Evolutionary conservation across 2,797 vertebrate species (phyloP).

Genomic region (Trachurus trachurus): DNA sequence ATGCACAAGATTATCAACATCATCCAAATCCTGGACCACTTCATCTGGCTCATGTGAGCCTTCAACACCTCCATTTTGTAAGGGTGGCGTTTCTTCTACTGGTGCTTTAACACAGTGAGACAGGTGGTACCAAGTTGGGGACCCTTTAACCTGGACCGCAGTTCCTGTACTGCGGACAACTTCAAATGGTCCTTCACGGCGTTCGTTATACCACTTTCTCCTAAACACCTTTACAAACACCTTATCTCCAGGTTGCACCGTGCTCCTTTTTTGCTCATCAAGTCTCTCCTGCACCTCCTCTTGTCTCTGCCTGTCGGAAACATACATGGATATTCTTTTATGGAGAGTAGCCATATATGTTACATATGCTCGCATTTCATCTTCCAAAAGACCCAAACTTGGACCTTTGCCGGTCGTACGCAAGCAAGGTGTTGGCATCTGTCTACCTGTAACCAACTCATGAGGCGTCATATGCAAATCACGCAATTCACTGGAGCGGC

Average conservation of each 20-base stretch:
- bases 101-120: neutral
- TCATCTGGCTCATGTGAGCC: neutral
- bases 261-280: neutral
- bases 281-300: neutral
- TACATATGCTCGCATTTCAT: neutral
- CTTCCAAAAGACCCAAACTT: neutral
- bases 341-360: neutral
- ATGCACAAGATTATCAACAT: too few species aligned
- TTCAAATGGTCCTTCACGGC: conserved; percentile 10
- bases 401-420: neutral
- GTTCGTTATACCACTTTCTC: conserved; percentile 20
- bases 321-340: neutral
- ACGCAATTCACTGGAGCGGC: neutral
- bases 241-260: conserved; percentile 5
- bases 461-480: conserved; percentile 7
- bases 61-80: neutral
- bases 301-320: conserved; percentile 12
- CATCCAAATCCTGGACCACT: too few species aligned
- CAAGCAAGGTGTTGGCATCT: neutral
- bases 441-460: too few species aligned
- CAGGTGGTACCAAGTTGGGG: conserved; percentile 14
- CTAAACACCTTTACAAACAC: conserved; percentile 21
- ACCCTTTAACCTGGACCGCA: conserved; percentile 1
- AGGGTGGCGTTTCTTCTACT: neutral
- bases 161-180: conserved; percentile 27